Conservation (phyloP, 2,797 vertebrate species). For the Tolypeutes matacus region DNA sequence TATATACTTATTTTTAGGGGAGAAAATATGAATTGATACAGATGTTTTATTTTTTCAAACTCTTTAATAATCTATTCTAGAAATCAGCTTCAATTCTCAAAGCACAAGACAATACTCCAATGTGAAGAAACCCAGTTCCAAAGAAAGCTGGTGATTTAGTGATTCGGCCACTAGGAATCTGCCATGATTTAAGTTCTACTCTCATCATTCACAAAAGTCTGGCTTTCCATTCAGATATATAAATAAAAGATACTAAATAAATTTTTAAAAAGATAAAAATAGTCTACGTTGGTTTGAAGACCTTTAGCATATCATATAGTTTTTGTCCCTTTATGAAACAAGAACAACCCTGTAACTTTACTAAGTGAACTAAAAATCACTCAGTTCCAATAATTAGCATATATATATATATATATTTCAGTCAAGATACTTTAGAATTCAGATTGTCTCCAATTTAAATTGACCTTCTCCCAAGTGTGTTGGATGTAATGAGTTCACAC, state of each 20-base stretch:
- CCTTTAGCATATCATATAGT: background rate
- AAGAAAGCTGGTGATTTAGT: background rate
- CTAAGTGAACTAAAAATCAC: background rate
- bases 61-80: background rate
- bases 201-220: background rate
- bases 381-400: background rate
- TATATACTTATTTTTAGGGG: background rate
- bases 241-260: background rate
- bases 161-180: background rate
- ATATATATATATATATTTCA: background rate
- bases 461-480: background rate
- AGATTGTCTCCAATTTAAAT: background rate
- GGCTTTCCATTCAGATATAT: background rate
- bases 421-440: background rate
- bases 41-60: background rate
- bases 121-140: background rate
- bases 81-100: background rate
- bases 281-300: background rate
- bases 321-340: background rate
- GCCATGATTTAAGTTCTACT: background rate
- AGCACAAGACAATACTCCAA: background rate
- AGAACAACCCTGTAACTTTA: background rate
- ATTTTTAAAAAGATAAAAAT: background rate
- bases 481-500: background rate
- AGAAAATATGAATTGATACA: background rate